Evolutionary conservation across 2,113 vertebrate species (phyloP), one percentile per base, ranked within the genome.

Genomic region (Labeo rohita): DNA sequence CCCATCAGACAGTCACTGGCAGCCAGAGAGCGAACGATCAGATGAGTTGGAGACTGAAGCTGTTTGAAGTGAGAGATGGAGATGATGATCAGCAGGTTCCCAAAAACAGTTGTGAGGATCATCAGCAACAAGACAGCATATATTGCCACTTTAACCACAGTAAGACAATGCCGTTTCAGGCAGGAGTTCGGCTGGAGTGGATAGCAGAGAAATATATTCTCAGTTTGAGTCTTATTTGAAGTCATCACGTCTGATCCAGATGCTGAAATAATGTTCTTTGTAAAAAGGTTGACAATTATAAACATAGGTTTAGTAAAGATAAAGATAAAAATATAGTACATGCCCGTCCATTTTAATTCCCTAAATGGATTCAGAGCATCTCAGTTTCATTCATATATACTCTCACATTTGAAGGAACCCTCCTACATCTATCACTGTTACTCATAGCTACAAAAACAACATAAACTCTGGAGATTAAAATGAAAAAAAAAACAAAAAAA

Each of bases 91-190:
- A 93, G 74, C 85, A 93, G 81, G 59, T 93, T 92, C 5, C 91
- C 89, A n/a, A 80, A 85, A 34, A 92, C 83, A 15, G 90, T 92
- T 50, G 91, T 91, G 59, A 97, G 76, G 89, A 96, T 89, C 50
- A 89, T 82, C 45, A 83, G 74, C 6, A 23, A 78, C 86, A 94
- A 66, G 8, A 90, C 84, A 0, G 88, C 54, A 61, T 94, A 93
- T 70, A 93, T 88, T 2, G 88, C 39, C 0, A 36, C 74, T 65
- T 65, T 85, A 6, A 87, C n/a, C 2, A 73, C n/a, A 61, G 43
- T 45, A 21, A 63, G 21, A 15, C 28, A 56, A 21, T 13, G 8
- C 1, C 28, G 0, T 79, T 54, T 45, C 1, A 36, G 12, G 68
- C 84, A 86, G 0, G 85, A 87, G 39, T 89, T 43, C 1, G 45